Conservation (phyloP, 2,113 vertebrate species). For the Camelus dromedarius region DNA sequence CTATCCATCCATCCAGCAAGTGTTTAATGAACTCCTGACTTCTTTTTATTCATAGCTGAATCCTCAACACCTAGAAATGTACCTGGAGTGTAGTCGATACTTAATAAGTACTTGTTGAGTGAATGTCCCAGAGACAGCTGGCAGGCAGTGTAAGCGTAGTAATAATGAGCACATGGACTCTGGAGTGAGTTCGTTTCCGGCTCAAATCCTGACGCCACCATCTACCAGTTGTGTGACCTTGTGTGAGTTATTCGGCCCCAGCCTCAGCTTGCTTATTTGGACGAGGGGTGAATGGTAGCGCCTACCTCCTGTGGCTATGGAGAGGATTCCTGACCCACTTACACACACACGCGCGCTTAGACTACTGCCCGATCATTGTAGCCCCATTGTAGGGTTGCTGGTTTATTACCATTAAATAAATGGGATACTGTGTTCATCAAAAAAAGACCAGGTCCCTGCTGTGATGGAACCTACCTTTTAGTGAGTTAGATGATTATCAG, state of each 20-base stretch:
- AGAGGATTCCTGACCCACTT: not conserved
- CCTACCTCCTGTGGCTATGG: not conserved
- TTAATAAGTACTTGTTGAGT: not conserved
- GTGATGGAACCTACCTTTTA: not conserved
- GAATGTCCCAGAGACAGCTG: not conserved
- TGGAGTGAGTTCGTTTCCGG: not conserved
- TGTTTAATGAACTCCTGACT: not conserved
- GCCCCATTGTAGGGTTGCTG: not conserved
- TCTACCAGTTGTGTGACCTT: not conserved
- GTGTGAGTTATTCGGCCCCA: not conserved
- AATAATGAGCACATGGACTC: not conserved
- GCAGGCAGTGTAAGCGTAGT: not conserved
- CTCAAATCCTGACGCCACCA: not conserved
- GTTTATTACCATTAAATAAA: constrained; percentile 15
- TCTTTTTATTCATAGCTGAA: not conserved
- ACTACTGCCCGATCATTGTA: not conserved
- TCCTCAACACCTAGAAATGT: not conserved
- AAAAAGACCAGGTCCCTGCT: not conserved
- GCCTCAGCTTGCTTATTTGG: not conserved
- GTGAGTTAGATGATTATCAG: not conserved
- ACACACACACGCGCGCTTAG: too few relatives aligned
- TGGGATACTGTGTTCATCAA: not conserved
- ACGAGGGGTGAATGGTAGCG: not conserved
- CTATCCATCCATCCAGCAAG: not conserved
- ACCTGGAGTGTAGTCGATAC: not conserved